Percentiles rank a stretch among this genome's conserved stretches.
These are phyloP conservation scores for Operophtera brumata DNA, from an alignment of 2,888 invertebrate genomes.

Conservation along the genomic window DNA sequence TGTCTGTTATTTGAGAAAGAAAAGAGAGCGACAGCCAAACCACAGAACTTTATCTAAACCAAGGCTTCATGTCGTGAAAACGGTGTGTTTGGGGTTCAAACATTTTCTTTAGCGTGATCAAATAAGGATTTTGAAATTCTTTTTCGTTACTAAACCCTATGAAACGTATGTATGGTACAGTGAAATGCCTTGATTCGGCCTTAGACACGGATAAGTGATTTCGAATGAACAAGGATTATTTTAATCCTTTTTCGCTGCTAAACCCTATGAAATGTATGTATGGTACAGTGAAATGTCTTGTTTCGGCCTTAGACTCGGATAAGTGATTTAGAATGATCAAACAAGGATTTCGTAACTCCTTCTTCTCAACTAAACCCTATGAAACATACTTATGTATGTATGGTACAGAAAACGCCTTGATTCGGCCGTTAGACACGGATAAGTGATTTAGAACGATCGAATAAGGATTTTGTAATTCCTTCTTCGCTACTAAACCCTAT, in stretches of 20 bases:
- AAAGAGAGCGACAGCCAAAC: no score
- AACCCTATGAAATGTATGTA: background rate
- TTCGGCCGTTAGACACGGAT: constrained; percentile 32
- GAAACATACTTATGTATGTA: constrained; percentile 3
- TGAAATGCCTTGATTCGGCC: constrained; percentile 43
- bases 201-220: constrained; percentile 21
- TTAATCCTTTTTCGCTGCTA: background rate
- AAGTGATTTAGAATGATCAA: constrained; percentile 1
- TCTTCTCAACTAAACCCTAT: background rate
- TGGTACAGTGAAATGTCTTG: constrained; percentile 37
- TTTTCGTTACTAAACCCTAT: background rate
- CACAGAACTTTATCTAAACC: no score
- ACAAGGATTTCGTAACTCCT: no score
- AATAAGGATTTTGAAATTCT: no score
- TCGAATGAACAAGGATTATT: no score
- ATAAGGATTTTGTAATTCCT: background rate
- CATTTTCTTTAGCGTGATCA: no score
- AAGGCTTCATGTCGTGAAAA: no score
- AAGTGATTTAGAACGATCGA: no score
- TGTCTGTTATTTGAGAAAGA: no score
- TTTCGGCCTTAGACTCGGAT: constrained; percentile 32
- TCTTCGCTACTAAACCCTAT: background rate
- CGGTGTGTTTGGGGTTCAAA: no score
- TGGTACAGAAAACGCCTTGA: constrained; percentile 37
- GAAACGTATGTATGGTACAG: background rate